These are phyloP conservation scores for Caenorhabditis sp. DNA, from an alignment of 2,888 invertebrate genomes.

Conservation along the genomic window DNA sequence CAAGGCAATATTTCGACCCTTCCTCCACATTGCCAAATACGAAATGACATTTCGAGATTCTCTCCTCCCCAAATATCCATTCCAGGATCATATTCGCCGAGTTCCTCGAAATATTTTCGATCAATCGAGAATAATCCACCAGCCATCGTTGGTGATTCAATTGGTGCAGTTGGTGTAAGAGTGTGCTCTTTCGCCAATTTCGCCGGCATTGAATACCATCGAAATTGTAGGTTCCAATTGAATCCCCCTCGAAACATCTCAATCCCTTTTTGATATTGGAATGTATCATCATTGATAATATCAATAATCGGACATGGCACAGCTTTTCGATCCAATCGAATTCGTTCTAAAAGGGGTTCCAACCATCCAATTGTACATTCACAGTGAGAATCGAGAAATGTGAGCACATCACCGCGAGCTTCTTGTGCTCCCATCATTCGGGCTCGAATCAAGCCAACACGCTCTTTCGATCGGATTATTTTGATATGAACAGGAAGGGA, in stretches of 20 bases:
- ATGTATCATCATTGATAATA: slow-evolving; percentile 92
- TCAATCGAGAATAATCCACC: slow-evolving; percentile 77
- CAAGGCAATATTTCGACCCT: slow-evolving; percentile 70
- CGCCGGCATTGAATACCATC: slow-evolving; percentile 76
- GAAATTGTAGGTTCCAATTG: slow-evolving; percentile 94
- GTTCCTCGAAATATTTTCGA: neutral
- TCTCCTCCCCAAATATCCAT: slow-evolving; percentile 96
- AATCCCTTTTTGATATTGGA: slow-evolving; percentile 88
- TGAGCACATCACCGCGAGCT: slow-evolving; percentile 88
- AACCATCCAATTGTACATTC: slow-evolving; percentile 98
- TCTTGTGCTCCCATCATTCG: slow-evolving; percentile 89
- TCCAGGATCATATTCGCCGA: slow-evolving; percentile 75
- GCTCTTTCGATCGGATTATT: slow-evolving; percentile 83
- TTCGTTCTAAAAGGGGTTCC: slow-evolving; percentile 89
- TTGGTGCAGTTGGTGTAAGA: slow-evolving; percentile 78
- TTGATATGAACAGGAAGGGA: slow-evolving; percentile 78
- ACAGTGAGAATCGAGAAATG: slow-evolving; percentile 97
- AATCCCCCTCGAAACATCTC: slow-evolving; percentile 98
- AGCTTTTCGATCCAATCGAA: slow-evolving; percentile 82
- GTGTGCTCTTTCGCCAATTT: slow-evolving; percentile 71
- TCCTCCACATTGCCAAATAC: slow-evolving; percentile 74
- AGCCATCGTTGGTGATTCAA: slow-evolving; percentile 87
- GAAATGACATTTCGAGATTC: slow-evolving; percentile 93
- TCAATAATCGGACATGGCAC: slow-evolving; percentile 88
- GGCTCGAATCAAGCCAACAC: slow-evolving; percentile 94